These are phyloP conservation scores for Steinernema khuongi DNA, from an alignment of 1,140 invertebrate genomes.

Conservation along the genomic window DNA sequence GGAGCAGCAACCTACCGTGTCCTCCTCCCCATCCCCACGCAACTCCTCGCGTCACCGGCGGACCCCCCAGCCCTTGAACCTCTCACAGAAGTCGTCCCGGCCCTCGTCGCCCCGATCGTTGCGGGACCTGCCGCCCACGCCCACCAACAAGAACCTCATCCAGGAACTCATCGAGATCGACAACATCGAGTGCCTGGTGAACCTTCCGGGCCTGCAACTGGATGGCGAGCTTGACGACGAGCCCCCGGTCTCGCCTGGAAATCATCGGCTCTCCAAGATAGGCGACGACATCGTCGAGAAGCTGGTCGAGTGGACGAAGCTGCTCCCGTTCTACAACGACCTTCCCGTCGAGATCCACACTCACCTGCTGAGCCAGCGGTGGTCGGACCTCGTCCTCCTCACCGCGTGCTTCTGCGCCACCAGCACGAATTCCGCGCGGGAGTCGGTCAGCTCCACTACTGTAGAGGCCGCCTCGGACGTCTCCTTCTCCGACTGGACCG, in stretches of 20 bases:
- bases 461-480: conserved; percentile 28
- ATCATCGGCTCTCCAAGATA: conserved; percentile 41
- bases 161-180: conserved; percentile 57
- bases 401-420: conserved; percentile 43
- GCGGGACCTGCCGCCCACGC: conserved; percentile 22
- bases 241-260: conserved; percentile 20
- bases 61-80: not conserved
- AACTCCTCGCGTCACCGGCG: not conserved
- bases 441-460: conserved; percentile 16
- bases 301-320: conserved; percentile 94
- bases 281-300: conserved; percentile 66
- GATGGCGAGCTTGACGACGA: conserved; percentile 60
- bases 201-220: conserved; percentile 71
- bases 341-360: conserved; percentile 84
- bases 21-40: not conserved
- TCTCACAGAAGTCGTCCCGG: not conserved
- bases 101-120: not conserved
- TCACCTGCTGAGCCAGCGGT: conserved; percentile 87
- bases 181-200: conserved; percentile 48
- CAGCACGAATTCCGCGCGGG: conserved; percentile 1
- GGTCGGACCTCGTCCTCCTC: conserved; percentile 63
- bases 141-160: conserved; percentile 48
- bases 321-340: conserved; percentile 89
- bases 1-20: not conserved
- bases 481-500: conserved; percentile 39